A percentile compares a stretch with the other conserved stretches of the same genome.
phyloP scores from a whole-genome alignment of 2,113 vertebrate genomes.

The Ochotona princeps region DNA sequence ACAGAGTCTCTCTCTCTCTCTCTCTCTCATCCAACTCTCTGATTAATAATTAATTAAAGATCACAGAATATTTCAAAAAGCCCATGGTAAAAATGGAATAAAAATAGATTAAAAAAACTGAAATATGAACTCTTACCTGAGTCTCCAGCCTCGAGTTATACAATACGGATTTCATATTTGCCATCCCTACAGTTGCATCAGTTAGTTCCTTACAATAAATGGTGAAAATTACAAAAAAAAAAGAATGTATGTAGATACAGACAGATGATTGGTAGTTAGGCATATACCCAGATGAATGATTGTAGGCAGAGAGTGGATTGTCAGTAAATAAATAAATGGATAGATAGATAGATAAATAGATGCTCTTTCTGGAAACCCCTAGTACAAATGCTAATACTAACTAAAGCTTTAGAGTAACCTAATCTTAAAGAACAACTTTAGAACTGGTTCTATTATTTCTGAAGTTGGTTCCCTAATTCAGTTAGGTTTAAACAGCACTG shows the following conservation, averaged over 20 bases:
- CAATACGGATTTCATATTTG: background rate
- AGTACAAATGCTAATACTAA: background rate
- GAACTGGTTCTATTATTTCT: background rate
- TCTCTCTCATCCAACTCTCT: too few relatives aligned
- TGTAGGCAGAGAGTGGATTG: background rate
- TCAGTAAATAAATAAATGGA: background rate
- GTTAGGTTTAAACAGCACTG: background rate
- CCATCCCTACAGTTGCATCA: background rate
- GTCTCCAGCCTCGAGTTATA: background rate
- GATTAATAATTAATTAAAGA: too few relatives aligned
- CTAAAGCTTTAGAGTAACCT: background rate
- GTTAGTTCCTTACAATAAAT: background rate
- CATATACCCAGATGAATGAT: background rate
- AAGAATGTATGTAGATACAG: background rate
- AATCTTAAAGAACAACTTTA: background rate
- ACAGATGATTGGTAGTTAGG: background rate
- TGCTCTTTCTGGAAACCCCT: background rate
- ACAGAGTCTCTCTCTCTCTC: too few relatives aligned
- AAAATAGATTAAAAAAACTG: too few relatives aligned
- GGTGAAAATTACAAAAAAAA: background rate
- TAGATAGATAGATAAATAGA: background rate
- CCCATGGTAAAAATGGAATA: too few relatives aligned
- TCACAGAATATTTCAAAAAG: too few relatives aligned
- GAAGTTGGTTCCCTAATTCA: background rate
- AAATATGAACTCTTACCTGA: background rate